Conservation (phyloP, 2,797 vertebrate genomes). For the Eupleurogrammus muticus region DNA sequence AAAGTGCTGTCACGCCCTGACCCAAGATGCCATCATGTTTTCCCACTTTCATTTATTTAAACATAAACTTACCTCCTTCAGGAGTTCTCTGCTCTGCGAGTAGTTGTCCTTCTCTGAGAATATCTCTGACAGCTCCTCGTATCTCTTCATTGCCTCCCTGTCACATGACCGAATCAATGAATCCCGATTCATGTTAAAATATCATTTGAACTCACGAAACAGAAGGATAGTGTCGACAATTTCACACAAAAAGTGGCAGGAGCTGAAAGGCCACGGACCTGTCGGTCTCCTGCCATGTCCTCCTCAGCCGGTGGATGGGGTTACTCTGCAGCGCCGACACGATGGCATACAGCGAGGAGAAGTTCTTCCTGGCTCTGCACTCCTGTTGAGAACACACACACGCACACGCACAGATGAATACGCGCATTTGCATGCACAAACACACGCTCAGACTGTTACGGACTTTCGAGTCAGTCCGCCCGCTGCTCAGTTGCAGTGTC, state of each 20-base stretch:
- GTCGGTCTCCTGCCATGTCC: constrained; percentile 90
- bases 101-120: constrained; percentile 95
- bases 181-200: neutral
- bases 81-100: constrained; percentile 90
- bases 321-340: constrained; percentile 92
- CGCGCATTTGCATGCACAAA: constrained; percentile 21
- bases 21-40: neutral
- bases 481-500: constrained; percentile 47
- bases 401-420: constrained; percentile 23
- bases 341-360: constrained; percentile 92
- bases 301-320: constrained; percentile 90
- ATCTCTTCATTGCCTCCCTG: constrained; percentile 87
- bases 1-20: neutral
- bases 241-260: too few relatives aligned
- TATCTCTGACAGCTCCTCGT: constrained; percentile 87
- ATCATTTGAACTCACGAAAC: neutral
- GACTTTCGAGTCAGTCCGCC: constrained; percentile 35
- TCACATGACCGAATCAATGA: constrained; percentile 3
- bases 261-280: constrained; percentile 75
- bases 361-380: constrained; percentile 90
- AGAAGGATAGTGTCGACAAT: neutral
- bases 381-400: constrained; percentile 79
- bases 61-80: constrained; percentile 84
- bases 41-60: neutral
- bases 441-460: constrained; percentile 30